A percentile compares a stretch with the other conserved stretches of the same genome.
phyloP scores from a whole-genome alignment of 2,797 vertebrate species.

The Microctenopoma steveboyesi region DNA sequence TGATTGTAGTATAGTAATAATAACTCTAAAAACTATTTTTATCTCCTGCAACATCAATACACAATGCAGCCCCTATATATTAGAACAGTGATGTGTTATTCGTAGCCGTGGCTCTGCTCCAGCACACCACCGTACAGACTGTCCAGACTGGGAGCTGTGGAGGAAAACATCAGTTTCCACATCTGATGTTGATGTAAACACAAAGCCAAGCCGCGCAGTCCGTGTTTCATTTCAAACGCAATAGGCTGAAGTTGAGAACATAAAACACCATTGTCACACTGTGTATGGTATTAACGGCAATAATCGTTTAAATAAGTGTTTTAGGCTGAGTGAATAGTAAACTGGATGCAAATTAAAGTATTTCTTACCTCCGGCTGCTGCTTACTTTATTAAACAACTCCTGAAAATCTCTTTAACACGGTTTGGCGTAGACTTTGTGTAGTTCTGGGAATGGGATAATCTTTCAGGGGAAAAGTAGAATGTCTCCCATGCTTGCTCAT shows the following conservation, averaged over 20 bases:
- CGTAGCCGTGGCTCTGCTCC: conserved; percentile 15
- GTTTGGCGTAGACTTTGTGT: neutral
- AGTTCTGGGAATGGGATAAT: conserved; percentile 39
- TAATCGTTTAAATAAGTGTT: neutral
- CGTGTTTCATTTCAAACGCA: neutral
- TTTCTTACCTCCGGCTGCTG: neutral
- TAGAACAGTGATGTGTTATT: conserved; percentile 24
- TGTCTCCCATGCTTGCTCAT: conserved; percentile 21
- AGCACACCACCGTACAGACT: neutral
- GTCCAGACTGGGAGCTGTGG: neutral
- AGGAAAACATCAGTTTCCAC: neutral
- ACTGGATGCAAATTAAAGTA: neutral
- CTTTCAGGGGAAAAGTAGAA: conserved; percentile 38
- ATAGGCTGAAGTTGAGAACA: neutral
- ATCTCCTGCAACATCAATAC: conserved; percentile 28
- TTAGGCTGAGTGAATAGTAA: neutral
- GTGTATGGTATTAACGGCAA: neutral
- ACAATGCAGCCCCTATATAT: neutral
- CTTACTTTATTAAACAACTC: neutral
- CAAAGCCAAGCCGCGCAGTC: neutral
- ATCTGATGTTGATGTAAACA: conserved; percentile 15
- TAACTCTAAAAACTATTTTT: conserved; percentile 37
- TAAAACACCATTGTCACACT: neutral
- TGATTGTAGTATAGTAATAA: conserved; percentile 42
- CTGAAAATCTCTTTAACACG: neutral